Evolutionary conservation across 2,113 vertebrate genomes (phyloP).

Genomic region (Cololabis saira): DNA sequence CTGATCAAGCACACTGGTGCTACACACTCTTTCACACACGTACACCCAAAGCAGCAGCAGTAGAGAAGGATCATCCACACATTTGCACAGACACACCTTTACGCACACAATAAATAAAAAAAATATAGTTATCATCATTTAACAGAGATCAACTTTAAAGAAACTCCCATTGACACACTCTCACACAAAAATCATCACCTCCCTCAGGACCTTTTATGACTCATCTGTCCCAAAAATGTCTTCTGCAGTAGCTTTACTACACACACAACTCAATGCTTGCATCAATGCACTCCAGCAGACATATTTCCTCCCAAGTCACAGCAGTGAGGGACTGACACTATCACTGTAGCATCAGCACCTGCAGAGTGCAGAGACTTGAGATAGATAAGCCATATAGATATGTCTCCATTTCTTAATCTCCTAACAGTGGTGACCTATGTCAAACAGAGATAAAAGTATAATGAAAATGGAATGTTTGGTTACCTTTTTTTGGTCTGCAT

Average conservation of each 20-base stretch:
- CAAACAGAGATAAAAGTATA: not conserved
- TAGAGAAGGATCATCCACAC: constrained; percentile 29
- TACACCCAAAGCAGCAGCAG: constrained; percentile 11
- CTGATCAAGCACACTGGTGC: constrained; percentile 68
- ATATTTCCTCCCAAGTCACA: not conserved
- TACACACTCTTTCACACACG: constrained; percentile 31
- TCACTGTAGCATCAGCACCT: not conserved
- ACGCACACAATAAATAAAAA: not conserved
- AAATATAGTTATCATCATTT: constrained; percentile 31
- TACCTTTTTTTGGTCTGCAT: too few species aligned
- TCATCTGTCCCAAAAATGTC: not conserved
- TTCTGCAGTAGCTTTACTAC: constrained; percentile 9
- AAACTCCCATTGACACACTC: not conserved
- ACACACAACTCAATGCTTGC: constrained; percentile 23
- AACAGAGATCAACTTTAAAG: constrained; percentile 12
- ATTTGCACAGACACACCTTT: constrained; percentile 13
- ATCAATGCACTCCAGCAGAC: constrained; percentile 1
- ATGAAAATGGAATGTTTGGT: too few species aligned
- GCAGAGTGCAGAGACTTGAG: not conserved
- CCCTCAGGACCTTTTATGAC: constrained; percentile 23
- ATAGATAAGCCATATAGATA: not conserved
- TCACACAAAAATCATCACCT: not conserved
- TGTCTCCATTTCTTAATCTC: not conserved
- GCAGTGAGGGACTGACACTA: constrained; percentile 11
- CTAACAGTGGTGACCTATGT: constrained; percentile 6